Evolutionary conservation across 2,113 vertebrate species (phyloP).

Genomic region (Charadrius vociferus): DNA sequence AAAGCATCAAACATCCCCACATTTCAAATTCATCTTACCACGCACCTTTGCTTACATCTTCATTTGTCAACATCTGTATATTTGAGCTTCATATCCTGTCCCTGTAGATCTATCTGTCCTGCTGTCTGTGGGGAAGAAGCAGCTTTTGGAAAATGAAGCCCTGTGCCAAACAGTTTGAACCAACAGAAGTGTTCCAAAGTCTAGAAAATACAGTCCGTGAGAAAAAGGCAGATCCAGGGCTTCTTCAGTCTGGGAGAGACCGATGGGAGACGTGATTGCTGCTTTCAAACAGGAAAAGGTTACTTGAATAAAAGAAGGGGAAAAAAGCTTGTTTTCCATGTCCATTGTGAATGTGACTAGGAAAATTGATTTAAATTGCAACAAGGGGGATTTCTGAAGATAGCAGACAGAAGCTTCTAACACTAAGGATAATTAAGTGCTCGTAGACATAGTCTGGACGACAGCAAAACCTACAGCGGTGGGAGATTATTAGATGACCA

Average conservation of each 20-base stretch:
- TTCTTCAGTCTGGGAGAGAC: not conserved
- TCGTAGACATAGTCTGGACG: not conserved
- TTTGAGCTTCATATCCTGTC: not conserved
- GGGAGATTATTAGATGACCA: not conserved
- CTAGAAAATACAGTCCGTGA: not conserved
- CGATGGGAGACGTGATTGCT: not conserved
- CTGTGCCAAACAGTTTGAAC: not conserved
- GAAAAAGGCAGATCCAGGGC: not conserved
- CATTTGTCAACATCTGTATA: not conserved
- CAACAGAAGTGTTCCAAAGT: not conserved
- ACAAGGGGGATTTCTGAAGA: not conserved
- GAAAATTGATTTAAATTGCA: not conserved
- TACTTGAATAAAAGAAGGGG: not conserved
- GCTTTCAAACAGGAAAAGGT: not conserved
- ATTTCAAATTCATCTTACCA: not conserved
- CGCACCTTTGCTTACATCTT: not conserved
- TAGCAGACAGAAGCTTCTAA: not conserved
- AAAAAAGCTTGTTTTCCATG: not conserved
- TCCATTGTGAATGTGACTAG: not conserved
- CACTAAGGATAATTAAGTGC: not conserved
- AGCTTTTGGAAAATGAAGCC: not conserved
- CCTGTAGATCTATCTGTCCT: not conserved
- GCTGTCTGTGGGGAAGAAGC: not conserved
- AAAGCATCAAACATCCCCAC: not conserved
- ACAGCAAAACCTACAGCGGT: not conserved